Conservation (phyloP, 2,797 vertebrate species). For the Mormyrus proboscirostris region DNA sequence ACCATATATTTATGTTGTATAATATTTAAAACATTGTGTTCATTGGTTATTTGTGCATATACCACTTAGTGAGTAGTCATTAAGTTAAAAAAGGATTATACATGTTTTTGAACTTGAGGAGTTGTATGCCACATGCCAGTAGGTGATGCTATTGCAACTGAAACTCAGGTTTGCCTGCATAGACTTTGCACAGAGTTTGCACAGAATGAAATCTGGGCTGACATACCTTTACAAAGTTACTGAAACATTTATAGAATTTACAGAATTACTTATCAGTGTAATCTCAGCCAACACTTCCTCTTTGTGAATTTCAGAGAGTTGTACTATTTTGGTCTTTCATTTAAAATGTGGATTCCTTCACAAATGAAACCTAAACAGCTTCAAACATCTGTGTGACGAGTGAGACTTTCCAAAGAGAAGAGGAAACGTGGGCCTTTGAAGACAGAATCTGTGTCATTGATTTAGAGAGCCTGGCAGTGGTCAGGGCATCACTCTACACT, state of each 20-base stretch:
- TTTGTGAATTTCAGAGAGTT: not conserved
- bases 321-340: not conserved
- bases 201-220: not conserved
- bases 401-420: not conserved
- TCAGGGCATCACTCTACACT: not conserved
- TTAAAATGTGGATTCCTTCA: not conserved
- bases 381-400: not conserved
- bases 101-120: not conserved
- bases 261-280: not conserved
- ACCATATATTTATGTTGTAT: not conserved
- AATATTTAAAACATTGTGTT: not conserved
- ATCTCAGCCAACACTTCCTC: not conserved
- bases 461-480: not conserved
- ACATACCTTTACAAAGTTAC: not conserved
- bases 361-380: not conserved
- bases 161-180: not conserved
- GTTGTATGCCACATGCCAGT: not conserved
- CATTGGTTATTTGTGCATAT: not conserved
- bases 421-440: not conserved
- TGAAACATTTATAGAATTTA: not conserved
- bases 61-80: not conserved
- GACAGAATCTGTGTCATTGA: not conserved
- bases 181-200: no score
- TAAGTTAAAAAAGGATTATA: not conserved
- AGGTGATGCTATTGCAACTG: not conserved